Percentiles rank a stretch among this genome's conserved stretches.
Conservation (phyloP, 2,113 vertebrate species). For the Pedionomus torquatus region DNA sequence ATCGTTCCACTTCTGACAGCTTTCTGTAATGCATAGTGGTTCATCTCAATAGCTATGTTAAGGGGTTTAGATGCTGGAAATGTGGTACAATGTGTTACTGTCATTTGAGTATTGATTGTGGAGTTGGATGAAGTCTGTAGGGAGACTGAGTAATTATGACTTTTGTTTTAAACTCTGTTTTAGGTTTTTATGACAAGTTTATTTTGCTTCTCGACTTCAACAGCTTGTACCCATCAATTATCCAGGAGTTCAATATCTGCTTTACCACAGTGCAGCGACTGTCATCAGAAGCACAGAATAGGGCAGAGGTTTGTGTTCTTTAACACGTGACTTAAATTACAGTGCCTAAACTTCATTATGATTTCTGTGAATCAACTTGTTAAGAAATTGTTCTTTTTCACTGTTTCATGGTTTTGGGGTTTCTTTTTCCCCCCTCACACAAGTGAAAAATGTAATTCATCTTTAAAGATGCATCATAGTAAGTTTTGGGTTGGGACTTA, state of each 20-base stretch:
- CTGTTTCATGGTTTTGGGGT: neutral
- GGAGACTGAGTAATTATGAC: neutral
- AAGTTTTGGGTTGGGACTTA: neutral
- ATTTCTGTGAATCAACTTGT: neutral
- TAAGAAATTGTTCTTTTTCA: neutral
- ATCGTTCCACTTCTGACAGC: constrained; percentile 79
- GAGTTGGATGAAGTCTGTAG: neutral
- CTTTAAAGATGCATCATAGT: neutral
- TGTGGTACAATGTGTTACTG: neutral
- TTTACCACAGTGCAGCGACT: constrained; percentile 93
- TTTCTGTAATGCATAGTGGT: neutral
- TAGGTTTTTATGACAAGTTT: constrained; percentile 99
- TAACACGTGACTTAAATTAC: neutral
- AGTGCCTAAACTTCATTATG: neutral
- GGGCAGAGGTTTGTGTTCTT: constrained; percentile 51
- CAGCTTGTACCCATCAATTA: constrained; percentile 98
- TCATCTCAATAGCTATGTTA: neutral
- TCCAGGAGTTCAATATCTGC: constrained; percentile 99
- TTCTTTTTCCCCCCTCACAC: neutral
- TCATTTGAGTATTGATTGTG: neutral
- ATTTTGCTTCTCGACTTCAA: constrained; percentile 99
- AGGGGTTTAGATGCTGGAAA: neutral
- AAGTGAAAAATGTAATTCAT: neutral
- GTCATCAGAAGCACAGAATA: constrained; percentile 70
- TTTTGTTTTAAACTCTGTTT: constrained; percentile 59